These are phyloP conservation scores for Oplegnathus fasciatus DNA, from an alignment of 2,113 vertebrate genomes.

Conservation along the genomic window DNA sequence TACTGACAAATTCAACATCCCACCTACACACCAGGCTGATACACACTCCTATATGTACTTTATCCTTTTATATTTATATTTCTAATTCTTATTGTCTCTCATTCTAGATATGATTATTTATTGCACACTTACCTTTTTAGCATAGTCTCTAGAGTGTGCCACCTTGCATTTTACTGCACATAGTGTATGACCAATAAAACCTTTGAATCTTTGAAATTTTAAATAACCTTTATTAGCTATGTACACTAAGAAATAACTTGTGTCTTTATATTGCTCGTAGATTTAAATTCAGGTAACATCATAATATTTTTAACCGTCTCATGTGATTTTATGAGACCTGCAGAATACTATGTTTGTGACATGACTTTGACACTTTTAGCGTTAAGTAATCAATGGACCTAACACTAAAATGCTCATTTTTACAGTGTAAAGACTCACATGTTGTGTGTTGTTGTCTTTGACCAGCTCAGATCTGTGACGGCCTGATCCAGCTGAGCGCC, in stretches of 20 bases:
- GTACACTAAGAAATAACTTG: background rate
- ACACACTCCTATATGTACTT: too few species aligned
- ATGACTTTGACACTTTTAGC: background rate
- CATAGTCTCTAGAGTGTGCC: background rate
- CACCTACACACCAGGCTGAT: background rate
- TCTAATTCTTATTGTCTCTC: background rate
- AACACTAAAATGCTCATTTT: background rate
- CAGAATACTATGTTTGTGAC: background rate
- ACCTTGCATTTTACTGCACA: background rate
- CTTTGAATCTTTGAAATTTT: background rate
- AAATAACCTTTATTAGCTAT: background rate
- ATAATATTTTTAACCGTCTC: too few species aligned
- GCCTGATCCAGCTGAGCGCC: conserved; percentile 71
- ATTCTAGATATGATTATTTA: background rate
- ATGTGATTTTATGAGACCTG: background rate
- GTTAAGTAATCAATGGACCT: too few species aligned
- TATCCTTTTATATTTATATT: background rate
- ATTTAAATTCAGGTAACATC: background rate
- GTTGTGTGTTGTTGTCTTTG: conserved; percentile 17
- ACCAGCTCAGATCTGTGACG: conserved; percentile 77
- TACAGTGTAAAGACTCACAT: background rate
- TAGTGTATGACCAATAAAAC: background rate
- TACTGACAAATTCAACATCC: background rate
- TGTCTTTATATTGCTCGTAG: background rate
- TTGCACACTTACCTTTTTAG: background rate